Evolutionary conservation across 1,140 invertebrate genomes (phyloP).

Genomic region (Drosophila athabasca): DNA sequence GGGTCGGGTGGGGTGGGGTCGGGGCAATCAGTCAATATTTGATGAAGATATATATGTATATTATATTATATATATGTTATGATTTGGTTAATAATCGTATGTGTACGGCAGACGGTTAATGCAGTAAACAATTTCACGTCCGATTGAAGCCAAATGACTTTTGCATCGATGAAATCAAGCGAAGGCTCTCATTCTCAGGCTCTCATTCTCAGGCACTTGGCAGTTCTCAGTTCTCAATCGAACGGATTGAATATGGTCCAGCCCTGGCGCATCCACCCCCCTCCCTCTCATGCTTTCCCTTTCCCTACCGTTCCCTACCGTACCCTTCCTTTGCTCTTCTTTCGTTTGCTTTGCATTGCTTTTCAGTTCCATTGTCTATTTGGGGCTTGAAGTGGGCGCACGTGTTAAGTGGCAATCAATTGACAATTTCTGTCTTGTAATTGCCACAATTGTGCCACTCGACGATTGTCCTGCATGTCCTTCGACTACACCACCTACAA

Average conservation of each 20-base stretch:
- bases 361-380: constrained; percentile 9
- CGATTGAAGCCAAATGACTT: constrained; percentile 58
- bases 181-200: constrained; percentile 3
- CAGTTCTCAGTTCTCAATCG: constrained; percentile 25
- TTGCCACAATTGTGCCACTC: constrained; percentile 54
- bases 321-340: no score
- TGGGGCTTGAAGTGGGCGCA: constrained; percentile 41
- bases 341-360: neutral
- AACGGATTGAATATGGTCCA: constrained; percentile 1
- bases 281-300: no score
- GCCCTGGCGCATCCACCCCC: no score
- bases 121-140: constrained; percentile 72
- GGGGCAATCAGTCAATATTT: constrained; percentile 39
- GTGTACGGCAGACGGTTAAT: no score
- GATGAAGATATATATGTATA: constrained; percentile 19
- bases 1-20: no score
- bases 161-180: constrained; percentile 38
- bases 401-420: constrained; percentile 74
- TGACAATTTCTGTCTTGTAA: constrained; percentile 60
- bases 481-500: no score
- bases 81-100: constrained; percentile 7
- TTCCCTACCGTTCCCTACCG: no score
- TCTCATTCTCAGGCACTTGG: constrained; percentile 3
- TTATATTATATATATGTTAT: constrained; percentile 24
- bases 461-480: constrained; percentile 2